Conservation (phyloP, 2,888 invertebrate genomes). For the Stenurella melanura region DNA sequence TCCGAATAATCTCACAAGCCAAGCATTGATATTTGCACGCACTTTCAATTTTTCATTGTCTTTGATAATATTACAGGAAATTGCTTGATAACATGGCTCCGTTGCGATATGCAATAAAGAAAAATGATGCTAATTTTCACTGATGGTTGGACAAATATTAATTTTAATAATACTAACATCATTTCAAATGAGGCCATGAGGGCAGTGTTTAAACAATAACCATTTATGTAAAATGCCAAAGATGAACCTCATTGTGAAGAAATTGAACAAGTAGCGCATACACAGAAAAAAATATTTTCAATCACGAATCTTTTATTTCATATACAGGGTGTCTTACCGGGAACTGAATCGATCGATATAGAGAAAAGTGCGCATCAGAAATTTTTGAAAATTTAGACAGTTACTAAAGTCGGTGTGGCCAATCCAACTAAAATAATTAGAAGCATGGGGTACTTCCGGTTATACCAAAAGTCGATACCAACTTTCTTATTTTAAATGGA, state of each 20-base stretch:
- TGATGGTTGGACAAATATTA: constrained; percentile 12
- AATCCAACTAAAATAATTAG: no score
- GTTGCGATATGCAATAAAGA: constrained; percentile 2
- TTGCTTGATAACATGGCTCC: constrained; percentile 20
- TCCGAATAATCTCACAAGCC: background rate
- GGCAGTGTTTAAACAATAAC: background rate
- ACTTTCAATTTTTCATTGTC: constrained; percentile 19
- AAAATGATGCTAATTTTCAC: constrained; percentile 14
- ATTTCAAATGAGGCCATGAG: background rate
- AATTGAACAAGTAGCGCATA: no score
- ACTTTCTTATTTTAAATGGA: no score
- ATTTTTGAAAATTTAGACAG: no score
- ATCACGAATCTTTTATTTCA: no score
- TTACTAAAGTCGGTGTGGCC: no score
- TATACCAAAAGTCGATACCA: no score
- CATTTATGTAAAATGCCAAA: background rate
- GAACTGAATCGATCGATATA: no score
- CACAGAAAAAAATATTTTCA: no score
- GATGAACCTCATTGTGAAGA: background rate
- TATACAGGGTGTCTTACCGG: no score
- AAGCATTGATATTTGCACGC: constrained; percentile 2
- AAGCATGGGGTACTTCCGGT: no score
- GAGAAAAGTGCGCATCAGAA: no score
- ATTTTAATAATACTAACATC: background rate
- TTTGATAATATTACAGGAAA: constrained; percentile 27